A percentile compares a stretch with the other conserved stretches of the same genome.
Evolutionary conservation across 2,888 invertebrate genomes (phyloP).

Genomic region (Cantharis rustica): DNA sequence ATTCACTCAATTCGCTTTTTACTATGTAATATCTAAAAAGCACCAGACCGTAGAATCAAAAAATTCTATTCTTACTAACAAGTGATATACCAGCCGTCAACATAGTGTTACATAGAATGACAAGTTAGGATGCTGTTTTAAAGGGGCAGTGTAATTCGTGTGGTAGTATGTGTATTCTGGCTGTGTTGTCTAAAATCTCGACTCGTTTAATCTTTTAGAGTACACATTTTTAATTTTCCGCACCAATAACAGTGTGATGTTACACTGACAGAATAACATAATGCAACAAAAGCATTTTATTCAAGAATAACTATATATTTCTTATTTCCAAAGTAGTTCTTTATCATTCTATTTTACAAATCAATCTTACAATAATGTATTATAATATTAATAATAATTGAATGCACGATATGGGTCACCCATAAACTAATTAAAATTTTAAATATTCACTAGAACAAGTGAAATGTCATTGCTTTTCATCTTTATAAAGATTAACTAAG

Average conservation of each 20-base stretch:
- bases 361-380: neutral
- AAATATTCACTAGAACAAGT: neutral
- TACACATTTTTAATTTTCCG: constrained; percentile 51
- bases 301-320: neutral
- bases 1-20: neutral
- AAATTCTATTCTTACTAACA: constrained; percentile 33
- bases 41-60: constrained; percentile 36
- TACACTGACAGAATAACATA: constrained; percentile 20
- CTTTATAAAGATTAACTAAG: neutral
- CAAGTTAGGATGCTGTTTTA: constrained; percentile 29
- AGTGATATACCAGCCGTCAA: constrained; percentile 42
- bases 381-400: no score
- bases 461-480: neutral
- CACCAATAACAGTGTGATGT: constrained; percentile 37
- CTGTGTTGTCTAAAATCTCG: constrained; percentile 41
- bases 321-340: neutral
- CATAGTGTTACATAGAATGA: constrained; percentile 35
- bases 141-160: constrained; percentile 34
- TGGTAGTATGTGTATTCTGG: constrained; percentile 30
- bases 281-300: neutral
- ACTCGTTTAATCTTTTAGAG: constrained; percentile 52
- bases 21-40: constrained; percentile 13
- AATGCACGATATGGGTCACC: neutral
- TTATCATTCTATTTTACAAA: neutral
- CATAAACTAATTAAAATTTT: neutral